Base-by-base conservation (phyloP, 2,113 vertebrate genomes). In the Rhea americana region DNA sequence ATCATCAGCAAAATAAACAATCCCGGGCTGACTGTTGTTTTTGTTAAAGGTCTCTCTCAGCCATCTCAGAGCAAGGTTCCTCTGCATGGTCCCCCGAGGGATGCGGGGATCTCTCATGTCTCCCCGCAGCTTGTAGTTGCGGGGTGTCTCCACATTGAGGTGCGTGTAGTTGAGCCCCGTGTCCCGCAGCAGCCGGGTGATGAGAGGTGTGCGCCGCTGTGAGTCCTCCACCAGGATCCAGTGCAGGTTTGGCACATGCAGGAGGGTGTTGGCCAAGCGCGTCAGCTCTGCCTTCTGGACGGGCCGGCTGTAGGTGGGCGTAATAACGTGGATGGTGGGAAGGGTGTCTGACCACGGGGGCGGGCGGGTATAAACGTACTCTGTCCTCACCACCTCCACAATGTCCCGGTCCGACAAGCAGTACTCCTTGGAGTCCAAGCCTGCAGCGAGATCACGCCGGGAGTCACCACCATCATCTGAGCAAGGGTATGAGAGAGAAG, bases 181-280 rank as follows among this genome's bases (percentile, higher is more conserved):
- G 95, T 99, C 99, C 16, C 98, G 97, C 91, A 99, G 98, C 87
- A 99, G 98, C 32, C 98, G 98, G 0, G 98, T 98, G 28, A 99
- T 98, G 15, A 99, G 98, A 1, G 98, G 96, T 0, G 99, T 99
- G 71, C 99, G 98, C 47, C 98, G 97, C 56, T 99, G 99, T 0
- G 99, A 98, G 18, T 99, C 99, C 97, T 99, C 99, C 97, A 99
- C 99, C 96, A 99, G 97, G 97, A 99, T 99, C 99, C 99, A 99
- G 98, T 99, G 99, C 89, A 99, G 97, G 97, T 99, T 99, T 82
- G 99, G 98, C 5, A 99, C 98, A 2, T 99, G 99, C 91, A 99
- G 98, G 91, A 99, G 98, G 2, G 99, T 99, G 98, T 99, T 99
- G 71, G 99, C 98, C 94, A 99, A 91, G 48, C 99, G 98, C 0